phyloP scores from a whole-genome alignment of 2,888 invertebrate species.

The Bhutanitis thaidina region DNA sequence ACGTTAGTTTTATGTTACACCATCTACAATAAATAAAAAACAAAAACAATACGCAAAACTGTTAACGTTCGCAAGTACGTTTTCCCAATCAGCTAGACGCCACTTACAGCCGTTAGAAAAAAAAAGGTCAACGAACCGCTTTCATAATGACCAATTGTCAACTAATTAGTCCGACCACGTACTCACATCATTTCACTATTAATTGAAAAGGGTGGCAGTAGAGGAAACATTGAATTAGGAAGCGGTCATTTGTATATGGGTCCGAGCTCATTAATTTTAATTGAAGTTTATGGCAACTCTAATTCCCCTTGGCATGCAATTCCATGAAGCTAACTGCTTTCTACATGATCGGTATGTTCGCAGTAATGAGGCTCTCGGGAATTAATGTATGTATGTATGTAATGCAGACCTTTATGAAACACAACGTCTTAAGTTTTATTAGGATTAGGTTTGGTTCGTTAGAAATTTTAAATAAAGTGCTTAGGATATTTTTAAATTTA shows the following conservation, averaged over 20 bases:
- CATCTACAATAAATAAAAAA: neutral
- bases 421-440: neutral
- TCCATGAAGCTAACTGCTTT: conserved; percentile 23
- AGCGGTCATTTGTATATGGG: conserved; percentile 44
- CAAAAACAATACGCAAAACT: neutral
- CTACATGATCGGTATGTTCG: neutral
- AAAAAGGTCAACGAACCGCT: conserved; percentile 25
- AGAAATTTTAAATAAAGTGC: no score
- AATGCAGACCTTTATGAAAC: neutral
- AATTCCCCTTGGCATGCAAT: conserved; percentile 36
- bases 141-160: conserved; percentile 18
- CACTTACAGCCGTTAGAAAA: neutral
- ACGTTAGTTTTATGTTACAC: neutral
- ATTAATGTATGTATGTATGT: conserved; percentile 9
- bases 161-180: conserved; percentile 16
- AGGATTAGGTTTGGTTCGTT: no score
- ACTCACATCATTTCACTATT: conserved; percentile 31
- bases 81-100: neutral
- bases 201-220: conserved; percentile 43
- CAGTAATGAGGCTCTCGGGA: neutral
- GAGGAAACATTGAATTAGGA: conserved; percentile 50
- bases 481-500: no score
- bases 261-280: conserved; percentile 51
- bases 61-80: no score
- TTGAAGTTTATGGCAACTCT: conserved; percentile 52